These are phyloP conservation scores for Oryzias melastigma DNA, from an alignment of 2,113 vertebrate species.

Conservation along the genomic window DNA sequence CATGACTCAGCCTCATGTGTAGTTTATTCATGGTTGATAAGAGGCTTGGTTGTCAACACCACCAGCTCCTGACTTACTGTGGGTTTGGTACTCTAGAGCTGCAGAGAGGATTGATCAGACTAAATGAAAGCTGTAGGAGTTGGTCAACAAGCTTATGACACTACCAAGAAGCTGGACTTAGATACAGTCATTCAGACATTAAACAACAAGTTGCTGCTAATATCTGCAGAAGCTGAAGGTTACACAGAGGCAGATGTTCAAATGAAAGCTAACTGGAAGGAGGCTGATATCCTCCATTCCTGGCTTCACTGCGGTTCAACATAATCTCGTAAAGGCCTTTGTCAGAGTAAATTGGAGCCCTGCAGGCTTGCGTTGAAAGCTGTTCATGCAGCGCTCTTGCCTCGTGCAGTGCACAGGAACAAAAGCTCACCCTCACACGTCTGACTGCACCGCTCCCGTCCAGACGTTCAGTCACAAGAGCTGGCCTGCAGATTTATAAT, in stretches of 20 bases:
- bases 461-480: constrained; percentile 17
- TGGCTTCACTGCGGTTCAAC: constrained; percentile 37
- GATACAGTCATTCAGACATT: no score
- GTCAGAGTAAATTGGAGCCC: constrained; percentile 28
- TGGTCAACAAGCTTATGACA: neutral
- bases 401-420: constrained; percentile 9
- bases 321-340: constrained; percentile 42
- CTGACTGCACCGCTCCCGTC: constrained; percentile 3
- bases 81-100: constrained; percentile 9
- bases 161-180: neutral
- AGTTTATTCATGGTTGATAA: constrained; percentile 21
- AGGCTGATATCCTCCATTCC: constrained; percentile 45
- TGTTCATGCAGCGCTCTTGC: neutral
- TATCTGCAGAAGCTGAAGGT: constrained; percentile 6
- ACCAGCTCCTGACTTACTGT: constrained; percentile 33
- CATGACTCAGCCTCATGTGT: neutral
- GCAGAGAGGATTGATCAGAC: constrained; percentile 3
- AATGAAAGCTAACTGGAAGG: constrained; percentile 34
- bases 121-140: neutral
- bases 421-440: neutral
- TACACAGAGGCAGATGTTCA: constrained; percentile 5
- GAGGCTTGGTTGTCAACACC: constrained; percentile 15
- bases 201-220: neutral
- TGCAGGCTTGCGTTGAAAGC: constrained; percentile 19
- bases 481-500: constrained; percentile 1